Conservation (phyloP, 1,140 invertebrate genomes). For the Drosophila paulistorum region DNA sequence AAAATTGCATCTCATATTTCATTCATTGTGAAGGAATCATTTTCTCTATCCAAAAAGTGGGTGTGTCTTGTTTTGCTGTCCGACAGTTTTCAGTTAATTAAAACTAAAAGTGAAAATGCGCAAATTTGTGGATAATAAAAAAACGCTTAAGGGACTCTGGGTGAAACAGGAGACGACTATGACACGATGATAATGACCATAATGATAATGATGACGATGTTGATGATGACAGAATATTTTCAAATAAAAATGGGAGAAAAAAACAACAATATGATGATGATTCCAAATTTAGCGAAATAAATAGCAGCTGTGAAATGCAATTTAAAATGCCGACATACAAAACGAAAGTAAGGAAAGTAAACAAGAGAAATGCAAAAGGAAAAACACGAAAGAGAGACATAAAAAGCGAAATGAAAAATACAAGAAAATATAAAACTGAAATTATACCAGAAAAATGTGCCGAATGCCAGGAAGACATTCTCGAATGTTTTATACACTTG, state of each 20-base stretch:
- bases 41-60: not conserved
- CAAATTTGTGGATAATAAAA: conserved; percentile 76
- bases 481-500: not conserved
- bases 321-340: conserved; percentile 69
- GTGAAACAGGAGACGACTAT: not conserved
- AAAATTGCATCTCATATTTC: conserved; percentile 4
- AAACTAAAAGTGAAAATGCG: conserved; percentile 78
- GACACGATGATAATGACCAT: not conserved
- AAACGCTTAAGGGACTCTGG: conserved; percentile 57
- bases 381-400: conserved; percentile 17
- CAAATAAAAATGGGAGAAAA: conserved; percentile 7
- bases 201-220: not conserved
- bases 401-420: conserved; percentile 46
- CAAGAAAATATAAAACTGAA: conserved; percentile 41
- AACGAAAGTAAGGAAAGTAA: conserved; percentile 20
- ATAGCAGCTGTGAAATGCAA: conserved; percentile 53
- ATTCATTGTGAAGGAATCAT: not conserved
- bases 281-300: conserved; percentile 49
- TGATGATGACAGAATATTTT: conserved; percentile 2
- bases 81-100: conserved; percentile 76
- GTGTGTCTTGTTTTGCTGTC: not conserved
- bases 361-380: conserved; percentile 25
- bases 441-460: conserved; percentile 22
- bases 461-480: not conserved
- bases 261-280: not conserved